Conservation (phyloP, 2,888 invertebrate species). For the Erebia aethiops region DNA sequence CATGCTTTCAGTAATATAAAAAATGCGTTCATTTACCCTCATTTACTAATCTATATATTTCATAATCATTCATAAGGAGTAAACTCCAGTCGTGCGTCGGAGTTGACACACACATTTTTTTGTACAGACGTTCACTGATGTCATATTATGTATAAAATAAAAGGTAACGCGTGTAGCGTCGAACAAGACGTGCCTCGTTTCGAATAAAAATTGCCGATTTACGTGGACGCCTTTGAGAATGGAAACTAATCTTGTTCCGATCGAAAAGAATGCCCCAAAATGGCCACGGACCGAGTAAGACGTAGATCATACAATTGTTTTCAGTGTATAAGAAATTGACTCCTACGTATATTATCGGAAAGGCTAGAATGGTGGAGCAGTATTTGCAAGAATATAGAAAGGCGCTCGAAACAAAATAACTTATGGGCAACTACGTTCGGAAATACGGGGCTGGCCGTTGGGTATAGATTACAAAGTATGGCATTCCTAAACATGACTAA, state of each 20-base stretch:
- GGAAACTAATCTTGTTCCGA: conserved; percentile 39
- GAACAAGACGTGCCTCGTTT: conserved; percentile 21
- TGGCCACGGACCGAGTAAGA: conserved; percentile 25
- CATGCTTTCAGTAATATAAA: no score
- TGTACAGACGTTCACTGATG: no score
- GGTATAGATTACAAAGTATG: no score
- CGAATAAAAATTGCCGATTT: conserved; percentile 39
- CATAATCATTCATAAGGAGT: no score
- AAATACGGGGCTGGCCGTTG: no score
- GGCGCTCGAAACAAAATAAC: not conserved
- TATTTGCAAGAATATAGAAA: not conserved
- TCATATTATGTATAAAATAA: no score
- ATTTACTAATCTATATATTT: no score
- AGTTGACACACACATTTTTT: no score
- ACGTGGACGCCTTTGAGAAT: conserved; percentile 34
- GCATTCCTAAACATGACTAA: no score
- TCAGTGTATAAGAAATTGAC: not conserved
- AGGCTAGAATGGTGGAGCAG: not conserved
- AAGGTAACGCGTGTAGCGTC: conserved; percentile 14
- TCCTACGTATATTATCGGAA: not conserved
- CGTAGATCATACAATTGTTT: conserved; percentile 3
- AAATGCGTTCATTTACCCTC: no score
- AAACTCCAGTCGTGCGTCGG: no score
- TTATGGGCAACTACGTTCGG: not conserved
- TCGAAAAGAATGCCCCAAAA: conserved; percentile 35